phyloP scores from a whole-genome alignment of 2,113 vertebrate genomes.

The Choloepus hoffmanni region DNA sequence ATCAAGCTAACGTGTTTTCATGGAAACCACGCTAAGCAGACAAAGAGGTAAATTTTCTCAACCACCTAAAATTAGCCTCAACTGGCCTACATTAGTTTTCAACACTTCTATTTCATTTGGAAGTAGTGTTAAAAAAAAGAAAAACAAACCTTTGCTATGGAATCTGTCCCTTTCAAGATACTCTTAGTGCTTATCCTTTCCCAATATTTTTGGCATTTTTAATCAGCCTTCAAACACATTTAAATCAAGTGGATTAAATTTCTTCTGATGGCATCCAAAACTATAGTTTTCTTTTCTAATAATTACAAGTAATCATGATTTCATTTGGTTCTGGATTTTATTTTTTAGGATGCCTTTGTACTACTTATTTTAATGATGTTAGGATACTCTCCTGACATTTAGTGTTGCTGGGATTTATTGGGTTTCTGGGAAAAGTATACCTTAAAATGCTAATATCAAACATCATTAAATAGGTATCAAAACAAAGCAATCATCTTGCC shows the following conservation, averaged over 20 bases:
- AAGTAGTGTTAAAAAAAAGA: not conserved
- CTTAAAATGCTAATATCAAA: conserved; percentile 47
- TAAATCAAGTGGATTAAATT: conserved; percentile 59
- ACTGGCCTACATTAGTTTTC: not conserved
- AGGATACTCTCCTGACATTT: conserved; percentile 2
- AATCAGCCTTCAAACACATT: conserved; percentile 41
- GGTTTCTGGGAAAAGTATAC: conserved; percentile 33
- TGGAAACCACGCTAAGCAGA: not conserved
- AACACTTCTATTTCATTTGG: conserved; percentile 42
- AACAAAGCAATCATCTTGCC: conserved; percentile 49
- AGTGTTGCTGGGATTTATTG: conserved; percentile 15
- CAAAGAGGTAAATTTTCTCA: conserved; percentile 34
- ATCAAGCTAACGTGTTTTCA: not conserved
- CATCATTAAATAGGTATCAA: conserved; percentile 51
- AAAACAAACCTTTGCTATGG: not conserved
- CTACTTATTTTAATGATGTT: not conserved
- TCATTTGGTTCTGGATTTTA: conserved; percentile 12
- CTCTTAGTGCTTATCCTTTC: conserved; percentile 24
- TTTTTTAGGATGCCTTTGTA: conserved; percentile 39
- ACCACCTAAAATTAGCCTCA: not conserved
- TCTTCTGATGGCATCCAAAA: conserved; percentile 7
- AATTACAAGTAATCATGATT: conserved; percentile 22
- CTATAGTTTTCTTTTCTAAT: not conserved
- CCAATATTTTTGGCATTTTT: conserved; percentile 30
- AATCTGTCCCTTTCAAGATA: conserved; percentile 38